Base-by-base conservation (phyloP, 2,113 vertebrate species). In the Maccullochella peelii region DNA sequence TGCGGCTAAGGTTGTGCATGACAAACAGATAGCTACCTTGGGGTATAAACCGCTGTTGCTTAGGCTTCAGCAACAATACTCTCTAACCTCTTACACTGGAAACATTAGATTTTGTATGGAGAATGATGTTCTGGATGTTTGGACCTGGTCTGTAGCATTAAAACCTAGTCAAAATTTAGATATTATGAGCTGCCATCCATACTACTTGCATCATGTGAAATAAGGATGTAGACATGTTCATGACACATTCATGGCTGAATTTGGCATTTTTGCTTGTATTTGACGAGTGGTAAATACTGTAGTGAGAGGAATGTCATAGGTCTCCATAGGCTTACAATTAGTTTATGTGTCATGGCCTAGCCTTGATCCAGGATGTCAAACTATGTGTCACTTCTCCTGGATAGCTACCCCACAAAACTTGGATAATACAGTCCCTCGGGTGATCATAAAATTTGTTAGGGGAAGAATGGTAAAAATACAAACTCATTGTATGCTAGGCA, bases 21-120 rank as follows among this genome's bases (percentile, higher is more conserved):
- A 91, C 86, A 92, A 93, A 88, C 83, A 92, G 86, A 83, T 52
- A 70, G 78, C 83, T 87, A 88, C 84, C 84, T 61, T 33, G 5
- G 74, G 70, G 75, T 82, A n/a, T 69, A 79, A 84, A 62, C 73
- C 61, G 81, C 30, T 77, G 54, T 40, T 74, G 67, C 69, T 65
- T 21, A 12, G 69, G 68, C 72, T 76, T 70, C 21, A 62, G 54
- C 25, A 33, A 42, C 47, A 40, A 50, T 8, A 58, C 33, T 54
- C 15, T 55, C 16, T 50, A 72, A 83, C 49, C 27, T 77, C 62
- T 82, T n/a, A 59, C 5, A 3, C 54, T 50, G 25, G 21, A 57
- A 47, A 42, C n/a, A 47, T 47, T 9, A 58, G 21, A 44, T 12
- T 71, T 47, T 54, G 4, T 44, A 6, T 21, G 27, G 14, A 49